Percentiles rank a stretch among this genome's conserved stretches.
phyloP scores from a whole-genome alignment of 2,113 vertebrate species.

The Callocephalon fimbriatum region DNA sequence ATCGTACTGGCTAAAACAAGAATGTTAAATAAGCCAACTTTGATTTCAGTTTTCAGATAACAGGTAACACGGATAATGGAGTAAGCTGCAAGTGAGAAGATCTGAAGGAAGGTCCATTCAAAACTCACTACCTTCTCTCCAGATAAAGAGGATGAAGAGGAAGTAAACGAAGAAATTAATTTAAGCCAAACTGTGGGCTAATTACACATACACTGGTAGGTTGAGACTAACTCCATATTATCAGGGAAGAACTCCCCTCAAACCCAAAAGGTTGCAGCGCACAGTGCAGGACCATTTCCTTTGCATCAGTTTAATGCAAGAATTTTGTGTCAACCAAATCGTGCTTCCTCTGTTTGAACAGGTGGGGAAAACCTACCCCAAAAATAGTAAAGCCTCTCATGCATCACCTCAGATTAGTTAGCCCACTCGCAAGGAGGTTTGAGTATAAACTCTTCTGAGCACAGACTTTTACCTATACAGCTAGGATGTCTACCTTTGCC shows the following conservation, averaged over 20 bases:
- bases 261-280: fast-evolving
- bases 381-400: background rate
- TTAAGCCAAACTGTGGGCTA: background rate
- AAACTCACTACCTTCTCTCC: background rate
- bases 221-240: background rate
- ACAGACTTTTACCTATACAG: background rate
- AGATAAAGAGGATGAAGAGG: background rate
- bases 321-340: background rate
- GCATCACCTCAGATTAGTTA: background rate
- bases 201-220: background rate
- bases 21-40: background rate
- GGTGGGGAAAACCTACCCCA: background rate
- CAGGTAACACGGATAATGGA: background rate
- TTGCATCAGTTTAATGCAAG: background rate
- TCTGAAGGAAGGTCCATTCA: background rate
- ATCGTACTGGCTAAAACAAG: background rate
- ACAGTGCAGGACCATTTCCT: background rate
- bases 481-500: background rate
- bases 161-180: background rate
- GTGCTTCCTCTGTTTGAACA: background rate
- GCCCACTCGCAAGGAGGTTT: background rate
- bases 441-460: background rate
- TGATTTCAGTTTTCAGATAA: background rate
- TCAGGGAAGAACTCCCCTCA: background rate
- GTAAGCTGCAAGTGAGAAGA: background rate